Percentiles rank a stretch among this genome's conserved stretches.
These are phyloP conservation scores for Orthochromis indermauri DNA, from an alignment of 2,113 vertebrate genomes.

Conservation along the genomic window DNA sequence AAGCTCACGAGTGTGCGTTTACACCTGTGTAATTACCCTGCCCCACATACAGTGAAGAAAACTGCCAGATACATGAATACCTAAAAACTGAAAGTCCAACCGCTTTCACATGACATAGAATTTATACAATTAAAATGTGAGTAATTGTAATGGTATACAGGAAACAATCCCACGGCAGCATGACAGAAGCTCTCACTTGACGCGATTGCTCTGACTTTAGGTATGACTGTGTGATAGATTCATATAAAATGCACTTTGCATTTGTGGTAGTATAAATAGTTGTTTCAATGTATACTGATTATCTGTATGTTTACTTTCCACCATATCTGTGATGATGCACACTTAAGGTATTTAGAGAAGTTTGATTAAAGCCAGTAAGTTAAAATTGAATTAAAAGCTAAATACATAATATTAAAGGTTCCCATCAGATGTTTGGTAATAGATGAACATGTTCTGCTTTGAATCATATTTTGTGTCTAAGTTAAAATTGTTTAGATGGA, in stretches of 20 bases:
- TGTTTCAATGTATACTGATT: not conserved
- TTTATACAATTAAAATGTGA: not conserved
- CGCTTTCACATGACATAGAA: not conserved
- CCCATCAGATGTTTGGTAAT: not conserved
- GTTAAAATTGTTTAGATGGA: not conserved
- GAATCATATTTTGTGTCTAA: not conserved
- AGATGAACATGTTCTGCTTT: not conserved
- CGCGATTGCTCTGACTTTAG: accelerated
- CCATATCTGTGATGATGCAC: not conserved
- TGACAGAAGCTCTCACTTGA: not conserved
- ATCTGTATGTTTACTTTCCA: not conserved
- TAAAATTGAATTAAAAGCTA: not conserved
- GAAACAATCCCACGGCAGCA: not conserved
- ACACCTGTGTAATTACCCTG: not conserved
- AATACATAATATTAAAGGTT: not conserved
- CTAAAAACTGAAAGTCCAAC: not conserved
- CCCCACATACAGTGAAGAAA: not conserved
- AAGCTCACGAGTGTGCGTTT: not conserved
- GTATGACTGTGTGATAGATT: not conserved
- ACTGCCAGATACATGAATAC: accelerated
- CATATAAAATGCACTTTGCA: not conserved
- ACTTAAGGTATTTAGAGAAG: not conserved
- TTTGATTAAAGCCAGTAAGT: not conserved
- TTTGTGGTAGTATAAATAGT: not conserved
- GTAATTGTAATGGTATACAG: not conserved